phyloP scores from a whole-genome alignment of 64 coral and sea anemone genomes.

The Exaiptasia diaphana region DNA sequence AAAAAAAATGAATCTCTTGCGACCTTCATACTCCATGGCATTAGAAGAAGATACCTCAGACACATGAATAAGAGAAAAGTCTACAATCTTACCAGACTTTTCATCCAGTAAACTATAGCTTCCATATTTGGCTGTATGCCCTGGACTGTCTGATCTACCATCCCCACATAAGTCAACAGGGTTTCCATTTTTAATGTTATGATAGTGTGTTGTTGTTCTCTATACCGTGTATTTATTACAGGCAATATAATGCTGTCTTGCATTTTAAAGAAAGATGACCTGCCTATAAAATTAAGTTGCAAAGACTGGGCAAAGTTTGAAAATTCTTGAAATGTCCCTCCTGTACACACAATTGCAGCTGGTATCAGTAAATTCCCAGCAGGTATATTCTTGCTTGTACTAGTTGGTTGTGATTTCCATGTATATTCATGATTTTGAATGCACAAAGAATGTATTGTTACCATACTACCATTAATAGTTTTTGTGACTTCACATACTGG shows the following conservation, averaged over 20 bases:
- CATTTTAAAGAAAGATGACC: conserved; percentile 3
- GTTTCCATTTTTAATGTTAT: conserved; percentile 7
- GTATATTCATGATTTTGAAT: conserved; percentile 16
- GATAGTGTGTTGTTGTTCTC: not conserved
- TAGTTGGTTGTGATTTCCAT: conserved; percentile 39
- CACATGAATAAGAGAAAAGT: conserved; percentile 34
- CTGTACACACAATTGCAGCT: conserved; percentile 14
- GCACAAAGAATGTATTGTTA: conserved; percentile 21
- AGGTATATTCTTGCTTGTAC: not conserved
- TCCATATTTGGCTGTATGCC: conserved; percentile 29
- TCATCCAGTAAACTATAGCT: conserved; percentile 43
- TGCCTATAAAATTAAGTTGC: conserved; percentile 23
- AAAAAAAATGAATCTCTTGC: too few relatives aligned
- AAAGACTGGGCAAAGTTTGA: not conserved
- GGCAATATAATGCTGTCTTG: conserved; percentile 18
- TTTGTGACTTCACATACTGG: not conserved
- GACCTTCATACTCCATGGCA: conserved; percentile 39
- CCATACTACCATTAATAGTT: conserved; percentile 29
- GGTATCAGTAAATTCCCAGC: conserved; percentile 19
- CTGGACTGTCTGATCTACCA: conserved; percentile 23
- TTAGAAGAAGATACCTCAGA: conserved; percentile 40
- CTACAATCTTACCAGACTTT: not conserved
- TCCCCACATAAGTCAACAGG: conserved; percentile 34
- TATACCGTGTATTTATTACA: conserved; percentile 1
- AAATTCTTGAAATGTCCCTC: conserved; percentile 27